Evolutionary conservation across 2,888 invertebrate species (phyloP).

Genomic region (Athalia circularis): DNA sequence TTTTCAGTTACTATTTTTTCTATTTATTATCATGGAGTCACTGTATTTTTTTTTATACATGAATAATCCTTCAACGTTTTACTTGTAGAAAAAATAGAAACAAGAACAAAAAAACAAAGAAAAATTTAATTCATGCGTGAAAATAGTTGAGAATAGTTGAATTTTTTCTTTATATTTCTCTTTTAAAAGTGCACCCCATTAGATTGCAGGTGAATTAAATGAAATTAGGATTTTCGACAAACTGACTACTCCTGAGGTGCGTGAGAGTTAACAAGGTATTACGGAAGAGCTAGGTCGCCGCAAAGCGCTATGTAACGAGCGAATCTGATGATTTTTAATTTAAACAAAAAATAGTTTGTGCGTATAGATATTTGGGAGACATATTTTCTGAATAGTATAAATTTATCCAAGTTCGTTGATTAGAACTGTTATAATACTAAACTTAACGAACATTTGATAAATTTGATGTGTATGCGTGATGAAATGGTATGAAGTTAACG

Average conservation of each 20-base stretch:
- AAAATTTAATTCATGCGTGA: neutral
- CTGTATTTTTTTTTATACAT: neutral
- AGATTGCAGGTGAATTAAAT: constrained; percentile 20
- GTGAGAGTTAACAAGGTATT: constrained; percentile 4
- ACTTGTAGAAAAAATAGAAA: neutral
- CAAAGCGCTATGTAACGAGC: neutral
- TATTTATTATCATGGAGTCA: neutral
- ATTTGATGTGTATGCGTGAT: constrained; percentile 63
- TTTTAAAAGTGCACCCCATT: neutral
- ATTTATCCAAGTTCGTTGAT: constrained; percentile 37
- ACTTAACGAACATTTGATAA: constrained; percentile 28
- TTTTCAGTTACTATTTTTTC: constrained; percentile 30
- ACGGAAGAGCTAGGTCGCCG: neutral
- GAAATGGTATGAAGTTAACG: constrained; percentile 56
- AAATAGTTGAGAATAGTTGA: neutral
- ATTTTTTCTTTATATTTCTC: neutral
- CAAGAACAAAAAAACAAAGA: neutral
- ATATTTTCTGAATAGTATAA: constrained; percentile 70
- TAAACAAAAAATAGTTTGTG: constrained; percentile 30
- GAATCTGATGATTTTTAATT: neutral
- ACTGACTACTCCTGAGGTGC: neutral
- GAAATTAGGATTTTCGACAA: neutral
- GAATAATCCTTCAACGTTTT: neutral
- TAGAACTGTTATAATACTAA: neutral
- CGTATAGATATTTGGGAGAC: constrained; percentile 66